These are phyloP conservation scores for Mastigias papua DNA, from an alignment of 30 jellyfish, hydroid and myxozoan genomes.

Conservation along the genomic window DNA sequence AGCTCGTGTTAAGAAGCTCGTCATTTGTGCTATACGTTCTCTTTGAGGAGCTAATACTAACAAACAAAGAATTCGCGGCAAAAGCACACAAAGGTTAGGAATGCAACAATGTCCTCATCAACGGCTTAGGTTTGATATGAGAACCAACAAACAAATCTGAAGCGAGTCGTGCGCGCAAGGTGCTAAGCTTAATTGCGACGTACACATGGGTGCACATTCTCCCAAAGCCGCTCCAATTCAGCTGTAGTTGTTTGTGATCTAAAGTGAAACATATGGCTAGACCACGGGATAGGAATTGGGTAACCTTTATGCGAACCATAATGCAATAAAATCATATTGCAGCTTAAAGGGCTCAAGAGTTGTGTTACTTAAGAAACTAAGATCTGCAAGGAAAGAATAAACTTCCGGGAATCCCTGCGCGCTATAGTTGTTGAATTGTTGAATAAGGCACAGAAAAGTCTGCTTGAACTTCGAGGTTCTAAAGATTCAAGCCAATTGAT, in stretches of 20 bases:
- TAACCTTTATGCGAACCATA: slow-evolving; percentile 18
- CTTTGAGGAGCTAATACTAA: not conserved
- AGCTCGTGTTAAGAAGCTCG: not conserved
- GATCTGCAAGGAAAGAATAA: too few relatives aligned
- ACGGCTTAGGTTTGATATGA: slow-evolving; percentile 35
- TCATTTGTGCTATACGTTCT: not conserved
- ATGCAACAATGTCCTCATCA: slow-evolving; percentile 55
- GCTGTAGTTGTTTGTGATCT: slow-evolving; percentile 9
- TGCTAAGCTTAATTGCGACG: too few relatives aligned
- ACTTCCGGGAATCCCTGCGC: too few relatives aligned
- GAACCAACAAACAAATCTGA: slow-evolving; percentile 51
- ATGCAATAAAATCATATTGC: slow-evolving; percentile 7
- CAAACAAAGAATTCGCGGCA: slow-evolving; percentile 54
- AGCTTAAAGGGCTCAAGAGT: not conserved
- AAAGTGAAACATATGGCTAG: slow-evolving; percentile 50
- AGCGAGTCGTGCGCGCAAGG: slow-evolving; percentile 49
- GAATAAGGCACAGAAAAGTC: too few relatives aligned
- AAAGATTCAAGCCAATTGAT: too few relatives aligned
- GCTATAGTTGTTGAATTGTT: not conserved
- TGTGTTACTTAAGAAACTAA: too few relatives aligned
- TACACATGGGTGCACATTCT: too few relatives aligned
- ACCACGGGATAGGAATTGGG: slow-evolving; percentile 43
- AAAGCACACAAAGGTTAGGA: slow-evolving; percentile 11
- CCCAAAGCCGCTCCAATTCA: slow-evolving; percentile 26
- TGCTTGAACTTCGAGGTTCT: too few relatives aligned